Percentiles rank a stretch among this genome's conserved stretches.
phyloP scores from a whole-genome alignment of 2,888 invertebrate genomes.

The Lydus trimaculatus region DNA sequence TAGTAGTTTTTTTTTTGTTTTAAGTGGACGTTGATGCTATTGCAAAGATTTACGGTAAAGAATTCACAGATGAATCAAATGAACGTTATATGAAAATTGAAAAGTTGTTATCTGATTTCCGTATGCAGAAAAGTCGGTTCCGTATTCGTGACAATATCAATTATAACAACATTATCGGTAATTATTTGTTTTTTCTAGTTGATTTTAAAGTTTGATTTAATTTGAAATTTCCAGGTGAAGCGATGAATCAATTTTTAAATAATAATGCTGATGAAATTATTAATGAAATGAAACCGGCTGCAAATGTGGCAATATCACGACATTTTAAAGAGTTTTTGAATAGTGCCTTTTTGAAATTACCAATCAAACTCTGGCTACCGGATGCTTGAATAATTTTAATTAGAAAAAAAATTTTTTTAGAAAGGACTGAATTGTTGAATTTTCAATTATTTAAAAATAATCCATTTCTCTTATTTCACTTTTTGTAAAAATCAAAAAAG shows the following conservation, averaged over 20 bases:
- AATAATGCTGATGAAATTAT: slow-evolving; percentile 83
- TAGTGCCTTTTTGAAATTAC: slow-evolving; percentile 74
- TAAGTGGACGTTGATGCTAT: slow-evolving; percentile 75
- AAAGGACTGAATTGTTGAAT: not conserved
- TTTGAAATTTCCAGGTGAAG: slow-evolving; percentile 67
- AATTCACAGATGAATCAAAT: slow-evolving; percentile 65
- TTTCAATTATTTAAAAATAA: not conserved
- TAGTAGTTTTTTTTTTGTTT: no score
- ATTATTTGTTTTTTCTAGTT: slow-evolving; percentile 35
- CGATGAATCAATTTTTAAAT: slow-evolving; percentile 85
- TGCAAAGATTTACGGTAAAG: slow-evolving; percentile 75
- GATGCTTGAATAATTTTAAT: slow-evolving; percentile 43
- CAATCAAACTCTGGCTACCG: slow-evolving; percentile 73
- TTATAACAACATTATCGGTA: slow-evolving; percentile 78
- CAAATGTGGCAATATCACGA: slow-evolving; percentile 73
- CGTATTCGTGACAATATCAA: slow-evolving; percentile 76
- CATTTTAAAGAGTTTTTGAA: slow-evolving; percentile 79
- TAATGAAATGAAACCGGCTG: slow-evolving; percentile 82
- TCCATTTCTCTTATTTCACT: not conserved
- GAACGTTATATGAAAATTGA: slow-evolving; percentile 74
- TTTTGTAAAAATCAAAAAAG: not conserved
- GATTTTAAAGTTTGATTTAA: slow-evolving; percentile 16
- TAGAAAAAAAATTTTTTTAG: not conserved
- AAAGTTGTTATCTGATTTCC: slow-evolving; percentile 74
- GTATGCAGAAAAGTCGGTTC: slow-evolving; percentile 73